Conservation (phyloP, 2,113 vertebrate genomes). For the Apodemus speciosus region DNA sequence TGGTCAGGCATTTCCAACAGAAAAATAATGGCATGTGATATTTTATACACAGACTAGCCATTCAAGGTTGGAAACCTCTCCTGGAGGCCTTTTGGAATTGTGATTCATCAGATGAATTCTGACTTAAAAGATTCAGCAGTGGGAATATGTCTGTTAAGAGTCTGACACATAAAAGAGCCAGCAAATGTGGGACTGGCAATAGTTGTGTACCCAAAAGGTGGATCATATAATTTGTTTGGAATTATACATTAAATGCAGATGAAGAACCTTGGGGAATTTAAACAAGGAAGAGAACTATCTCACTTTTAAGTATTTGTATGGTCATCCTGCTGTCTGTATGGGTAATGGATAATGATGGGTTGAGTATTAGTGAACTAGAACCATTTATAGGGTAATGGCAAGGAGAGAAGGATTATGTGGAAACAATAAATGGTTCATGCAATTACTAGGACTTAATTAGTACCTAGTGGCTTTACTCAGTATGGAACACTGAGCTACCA, state of each 20-base stretch:
- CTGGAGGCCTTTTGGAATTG: neutral
- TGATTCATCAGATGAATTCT: conserved; percentile 18
- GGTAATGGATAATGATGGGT: neutral
- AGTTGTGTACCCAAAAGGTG: neutral
- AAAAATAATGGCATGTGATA: conserved; percentile 30
- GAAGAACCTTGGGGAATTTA: conserved; percentile 31
- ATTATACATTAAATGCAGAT: conserved; percentile 39
- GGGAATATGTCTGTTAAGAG: conserved; percentile 8
- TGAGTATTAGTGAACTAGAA: neutral
- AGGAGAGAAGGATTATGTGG: neutral
- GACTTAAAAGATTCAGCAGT: neutral
- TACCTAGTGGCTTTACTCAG: neutral
- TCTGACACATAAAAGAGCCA: neutral
- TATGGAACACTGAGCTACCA: neutral
- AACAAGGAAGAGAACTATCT: neutral
- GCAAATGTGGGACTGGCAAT: neutral
- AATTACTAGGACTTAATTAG: neutral
- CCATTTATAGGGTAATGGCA: neutral
- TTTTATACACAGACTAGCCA: neutral
- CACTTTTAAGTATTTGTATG: conserved; percentile 28
- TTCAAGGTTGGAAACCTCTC: neutral
- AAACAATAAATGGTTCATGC: neutral
- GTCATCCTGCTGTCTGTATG: neutral
- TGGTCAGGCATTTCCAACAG: conserved; percentile 9
- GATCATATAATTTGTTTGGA: neutral